Base-by-base conservation (phyloP, 2,797 vertebrate genomes). In the Podarcis lilfordi region DNA sequence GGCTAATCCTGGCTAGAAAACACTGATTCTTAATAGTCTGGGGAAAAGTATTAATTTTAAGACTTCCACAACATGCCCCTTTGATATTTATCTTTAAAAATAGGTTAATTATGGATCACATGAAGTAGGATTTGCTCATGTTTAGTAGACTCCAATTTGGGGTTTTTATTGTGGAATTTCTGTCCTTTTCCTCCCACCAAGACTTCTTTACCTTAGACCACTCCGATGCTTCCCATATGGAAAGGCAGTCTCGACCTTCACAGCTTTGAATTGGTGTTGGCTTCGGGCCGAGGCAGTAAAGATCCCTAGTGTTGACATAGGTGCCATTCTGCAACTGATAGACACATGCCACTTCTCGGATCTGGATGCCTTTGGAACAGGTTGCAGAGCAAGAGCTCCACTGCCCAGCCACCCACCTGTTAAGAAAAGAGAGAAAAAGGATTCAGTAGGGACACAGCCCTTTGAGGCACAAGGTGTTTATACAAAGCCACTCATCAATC, bases 161-260 rank as follows among this genome's bases (percentile, higher is more conserved):
- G 29, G 5, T 9, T 13, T 45, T 23, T 23, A 29, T 23, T 5
- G 4, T n/a, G 37, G 8, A 9, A 21, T 59, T 40, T 2, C 27
- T 72, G 40, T 37, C 8, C 93, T n/a, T 66, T 66, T 71, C 71
- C 61, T 81, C 3, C 40, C 59, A n/a, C n/a, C 68, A 4, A 23
- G 4, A 2, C 29, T n/a, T 3, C 94, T 96, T 81, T 94, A 99
- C 98, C 98, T 98, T 97, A 87, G 98, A 98, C 99, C 99, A 99
- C 95, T 99, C 98, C 0, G 98, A 99, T 0, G 98, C 98, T 91
- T 99, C 98, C 99, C 99, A 99, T 90, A 98, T 96, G 3, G 97
- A 98, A 82, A 98, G 97, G 93, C 99, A 99, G 92, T 98, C 98
- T 35, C 97, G 97, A 9, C 98, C 98, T 94, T 99, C 98, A 2